These are phyloP conservation scores for Varecia variegata DNA, from an alignment of 2,797 vertebrate genomes.

Conservation along the genomic window DNA sequence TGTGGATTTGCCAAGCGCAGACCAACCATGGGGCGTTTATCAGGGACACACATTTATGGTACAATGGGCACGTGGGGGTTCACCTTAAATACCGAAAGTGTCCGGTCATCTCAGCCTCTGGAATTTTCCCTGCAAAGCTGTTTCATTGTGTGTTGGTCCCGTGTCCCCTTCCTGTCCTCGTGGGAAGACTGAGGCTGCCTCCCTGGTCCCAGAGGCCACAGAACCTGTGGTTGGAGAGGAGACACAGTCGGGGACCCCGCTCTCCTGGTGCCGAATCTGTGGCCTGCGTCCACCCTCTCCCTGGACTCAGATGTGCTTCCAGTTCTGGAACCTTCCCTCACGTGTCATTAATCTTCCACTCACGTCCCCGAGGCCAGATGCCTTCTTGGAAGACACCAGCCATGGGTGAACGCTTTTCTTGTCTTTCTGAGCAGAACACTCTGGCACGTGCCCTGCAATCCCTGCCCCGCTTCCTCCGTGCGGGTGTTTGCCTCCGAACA, in stretches of 20 bases:
- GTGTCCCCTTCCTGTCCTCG: neutral
- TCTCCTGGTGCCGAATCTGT: neutral
- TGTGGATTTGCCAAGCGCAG: fast-evolving
- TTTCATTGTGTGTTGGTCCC: neutral
- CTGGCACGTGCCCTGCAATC: neutral
- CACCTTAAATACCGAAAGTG: neutral
- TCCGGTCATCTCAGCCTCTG: neutral
- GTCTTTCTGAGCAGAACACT: too few species aligned
- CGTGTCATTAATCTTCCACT: fast-evolving
- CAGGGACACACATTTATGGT: fast-evolving
- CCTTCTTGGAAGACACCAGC: neutral
- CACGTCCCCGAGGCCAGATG: fast-evolving
- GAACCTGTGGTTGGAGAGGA: neutral
- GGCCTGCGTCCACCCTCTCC: neutral
- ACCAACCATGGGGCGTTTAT: fast-evolving
- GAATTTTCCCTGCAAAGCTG: neutral
- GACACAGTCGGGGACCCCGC: fast-evolving
- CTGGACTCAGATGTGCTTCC: neutral
- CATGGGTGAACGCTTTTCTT: too few species aligned
- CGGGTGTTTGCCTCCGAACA: neutral
- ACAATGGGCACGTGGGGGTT: neutral
- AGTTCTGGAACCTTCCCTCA: neutral
- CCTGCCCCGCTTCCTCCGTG: neutral
- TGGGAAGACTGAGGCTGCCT: fast-evolving
- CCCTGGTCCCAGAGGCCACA: neutral